A percentile compares a stretch with the other conserved stretches of the same genome.
phyloP scores from a whole-genome alignment of 1,140 invertebrate genomes.

The Zophobas morio region DNA sequence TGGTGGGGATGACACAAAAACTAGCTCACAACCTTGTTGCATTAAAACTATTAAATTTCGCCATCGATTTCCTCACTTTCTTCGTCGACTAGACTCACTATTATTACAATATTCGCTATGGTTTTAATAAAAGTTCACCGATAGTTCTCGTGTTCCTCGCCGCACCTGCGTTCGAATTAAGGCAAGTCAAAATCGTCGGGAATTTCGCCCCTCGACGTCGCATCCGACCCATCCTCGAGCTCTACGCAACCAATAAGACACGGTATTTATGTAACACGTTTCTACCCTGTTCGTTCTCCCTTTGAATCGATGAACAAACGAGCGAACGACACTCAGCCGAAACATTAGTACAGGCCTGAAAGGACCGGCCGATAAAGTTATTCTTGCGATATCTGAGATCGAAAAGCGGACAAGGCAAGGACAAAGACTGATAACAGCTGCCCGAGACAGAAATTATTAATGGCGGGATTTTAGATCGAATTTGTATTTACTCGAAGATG shows the following conservation, averaged over 20 bases:
- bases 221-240: not conserved
- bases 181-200: not conserved
- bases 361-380: not conserved
- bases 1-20: too few species aligned
- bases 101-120: too few species aligned
- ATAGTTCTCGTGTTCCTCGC: too few species aligned
- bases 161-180: not conserved
- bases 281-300: not conserved
- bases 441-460: not conserved
- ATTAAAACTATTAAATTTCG: too few species aligned
- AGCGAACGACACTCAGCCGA: conserved; percentile 1
- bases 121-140: too few species aligned
- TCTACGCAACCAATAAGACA: not conserved
- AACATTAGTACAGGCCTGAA: not conserved
- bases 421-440: not conserved
- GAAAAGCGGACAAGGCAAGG: not conserved
- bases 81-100: too few species aligned
- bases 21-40: too few species aligned
- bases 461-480: not conserved
- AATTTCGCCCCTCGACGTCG: not conserved
- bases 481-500: not conserved
- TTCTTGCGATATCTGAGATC: not conserved
- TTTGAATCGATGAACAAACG: not conserved
- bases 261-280: not conserved
- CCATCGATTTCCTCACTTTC: too few species aligned